These are phyloP conservation scores for Rhagonycha lutea DNA, from an alignment of 2,888 invertebrate genomes.

Conservation along the genomic window DNA sequence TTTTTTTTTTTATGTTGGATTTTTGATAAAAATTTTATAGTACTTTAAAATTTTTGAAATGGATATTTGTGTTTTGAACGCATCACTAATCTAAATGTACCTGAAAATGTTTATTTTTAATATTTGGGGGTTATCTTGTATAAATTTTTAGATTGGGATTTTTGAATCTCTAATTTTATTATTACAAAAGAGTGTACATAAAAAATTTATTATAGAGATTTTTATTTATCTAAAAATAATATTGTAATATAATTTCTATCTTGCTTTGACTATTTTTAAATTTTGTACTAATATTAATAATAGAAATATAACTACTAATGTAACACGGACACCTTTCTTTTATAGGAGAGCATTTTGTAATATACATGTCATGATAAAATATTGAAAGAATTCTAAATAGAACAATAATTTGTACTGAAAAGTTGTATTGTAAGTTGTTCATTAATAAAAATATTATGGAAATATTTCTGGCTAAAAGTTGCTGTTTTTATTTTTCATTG, in stretches of 20 bases:
- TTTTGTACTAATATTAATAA: conserved; percentile 22
- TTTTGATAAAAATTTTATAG: conserved; percentile 17
- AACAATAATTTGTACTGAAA: background rate
- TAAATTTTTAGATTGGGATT: conserved; percentile 17
- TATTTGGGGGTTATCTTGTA: conserved; percentile 25
- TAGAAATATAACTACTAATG: conserved; percentile 5
- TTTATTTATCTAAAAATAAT: conserved; percentile 13
- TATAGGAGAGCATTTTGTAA: conserved; percentile 27
- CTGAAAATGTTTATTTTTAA: conserved; percentile 26
- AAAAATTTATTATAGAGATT: conserved; percentile 3
- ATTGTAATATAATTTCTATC: conserved; percentile 19
- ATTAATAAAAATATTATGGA: background rate
- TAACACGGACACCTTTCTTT: conserved; percentile 4
- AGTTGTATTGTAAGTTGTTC: background rate
- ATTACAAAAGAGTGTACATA: conserved; percentile 15
- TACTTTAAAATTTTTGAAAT: conserved; percentile 11
- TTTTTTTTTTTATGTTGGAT: conserved; percentile 15
- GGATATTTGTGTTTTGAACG: conserved; percentile 16
- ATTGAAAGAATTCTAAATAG: conserved; percentile 4
- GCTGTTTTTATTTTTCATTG: background rate
- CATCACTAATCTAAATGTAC: conserved; percentile 29
- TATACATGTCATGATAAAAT: conserved; percentile 25
- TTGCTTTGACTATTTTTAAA: conserved; percentile 25
- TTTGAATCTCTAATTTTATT: conserved; percentile 24
- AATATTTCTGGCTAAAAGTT: background rate